These are phyloP conservation scores for Phengaris arion DNA, from an alignment of 2,888 invertebrate genomes.

Conservation along the genomic window DNA sequence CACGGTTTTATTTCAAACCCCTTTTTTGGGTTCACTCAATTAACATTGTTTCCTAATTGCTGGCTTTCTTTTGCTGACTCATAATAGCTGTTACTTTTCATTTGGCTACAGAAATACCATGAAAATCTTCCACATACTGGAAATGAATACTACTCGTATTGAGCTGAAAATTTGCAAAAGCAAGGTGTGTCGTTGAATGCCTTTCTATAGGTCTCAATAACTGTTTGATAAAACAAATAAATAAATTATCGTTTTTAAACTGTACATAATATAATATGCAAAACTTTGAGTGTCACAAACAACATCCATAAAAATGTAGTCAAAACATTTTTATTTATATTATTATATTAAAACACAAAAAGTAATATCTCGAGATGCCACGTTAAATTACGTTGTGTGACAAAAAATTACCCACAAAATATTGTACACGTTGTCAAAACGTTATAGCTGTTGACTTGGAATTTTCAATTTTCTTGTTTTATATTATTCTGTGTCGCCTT, in stretches of 20 bases:
- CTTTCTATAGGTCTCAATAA: neutral
- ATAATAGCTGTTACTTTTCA: neutral
- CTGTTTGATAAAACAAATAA: neutral
- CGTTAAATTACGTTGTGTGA: constrained; percentile 4
- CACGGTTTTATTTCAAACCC: constrained; percentile 1
- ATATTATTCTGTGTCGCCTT: constrained; percentile 18
- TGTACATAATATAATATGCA: neutral
- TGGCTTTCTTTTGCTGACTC: neutral
- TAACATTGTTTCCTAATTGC: constrained; percentile 6
- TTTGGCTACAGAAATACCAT: neutral
- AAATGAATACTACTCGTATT: neutral
- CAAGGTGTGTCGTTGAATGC: neutral
- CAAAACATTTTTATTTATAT: constrained; percentile 3
- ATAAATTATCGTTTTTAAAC: neutral
- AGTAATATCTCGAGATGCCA: neutral
- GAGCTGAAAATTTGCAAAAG: neutral
- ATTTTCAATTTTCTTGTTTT: neutral
- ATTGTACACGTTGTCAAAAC: constrained; percentile 16
- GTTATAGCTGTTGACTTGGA: neutral
- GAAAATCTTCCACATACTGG: neutral
- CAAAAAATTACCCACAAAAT: constrained; percentile 13
- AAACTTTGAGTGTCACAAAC: neutral
- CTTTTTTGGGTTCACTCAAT: constrained; percentile 7
- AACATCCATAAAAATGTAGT: constrained; percentile 11
- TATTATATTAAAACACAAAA: neutral